Conservation (phyloP, 2,888 invertebrate species). For the Ectemnius cavifrons region DNA sequence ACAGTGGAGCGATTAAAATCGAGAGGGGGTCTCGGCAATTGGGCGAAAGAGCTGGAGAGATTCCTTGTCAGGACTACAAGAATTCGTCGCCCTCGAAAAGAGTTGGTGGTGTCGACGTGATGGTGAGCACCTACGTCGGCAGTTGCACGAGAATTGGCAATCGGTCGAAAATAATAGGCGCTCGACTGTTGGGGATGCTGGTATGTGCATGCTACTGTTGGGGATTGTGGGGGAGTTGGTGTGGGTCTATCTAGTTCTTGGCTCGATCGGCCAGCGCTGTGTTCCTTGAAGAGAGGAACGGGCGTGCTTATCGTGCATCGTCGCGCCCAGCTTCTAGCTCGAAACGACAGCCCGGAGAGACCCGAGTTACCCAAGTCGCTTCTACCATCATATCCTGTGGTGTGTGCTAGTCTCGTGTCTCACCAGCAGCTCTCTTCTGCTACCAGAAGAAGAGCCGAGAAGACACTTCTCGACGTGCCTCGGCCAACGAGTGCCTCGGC, state of each 20-base stretch:
- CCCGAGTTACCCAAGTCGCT: background rate
- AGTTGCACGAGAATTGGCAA: conserved; percentile 64
- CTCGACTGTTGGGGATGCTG: background rate
- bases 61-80: background rate
- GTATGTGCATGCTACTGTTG: background rate
- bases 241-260: conserved; percentile 30
- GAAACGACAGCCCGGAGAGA: conserved; percentile 40
- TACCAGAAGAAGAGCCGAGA: background rate
- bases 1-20: no score
- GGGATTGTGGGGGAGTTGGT: conserved; percentile 4
- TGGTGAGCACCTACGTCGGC: conserved; percentile 45
- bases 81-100: conserved; percentile 8
- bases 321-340: conserved; percentile 68
- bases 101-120: conserved; percentile 15
- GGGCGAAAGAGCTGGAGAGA: background rate
- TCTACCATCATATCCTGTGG: background rate
- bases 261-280: conserved; percentile 29
- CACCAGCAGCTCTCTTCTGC: no score
- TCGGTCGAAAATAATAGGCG: conserved; percentile 61
- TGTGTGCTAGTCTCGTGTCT: conserved; percentile 23
- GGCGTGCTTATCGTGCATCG: conserved; percentile 78
- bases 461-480: conserved; percentile 46
- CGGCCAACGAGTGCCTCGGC: conserved; percentile 60
- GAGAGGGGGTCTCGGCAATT: no score
- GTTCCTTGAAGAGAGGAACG: conserved; percentile 65